phyloP scores from a whole-genome alignment of 2,797 vertebrate species.

The Urocyon cinereoargenteus region DNA sequence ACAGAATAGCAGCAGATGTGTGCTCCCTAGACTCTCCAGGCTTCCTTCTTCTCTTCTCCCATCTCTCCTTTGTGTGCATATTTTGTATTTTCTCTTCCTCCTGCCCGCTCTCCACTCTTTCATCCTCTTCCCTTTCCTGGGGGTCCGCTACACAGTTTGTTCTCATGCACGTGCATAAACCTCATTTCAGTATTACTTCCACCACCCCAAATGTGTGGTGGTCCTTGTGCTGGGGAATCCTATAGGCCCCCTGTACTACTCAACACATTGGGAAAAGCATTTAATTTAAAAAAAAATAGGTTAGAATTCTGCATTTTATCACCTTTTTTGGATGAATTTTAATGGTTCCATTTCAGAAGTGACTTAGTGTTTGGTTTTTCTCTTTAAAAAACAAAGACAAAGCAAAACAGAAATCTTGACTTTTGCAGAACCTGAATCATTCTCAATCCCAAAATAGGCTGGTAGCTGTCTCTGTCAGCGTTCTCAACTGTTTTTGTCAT shows the following conservation, averaged over 20 bases:
- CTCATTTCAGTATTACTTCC: not conserved
- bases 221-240: not conserved
- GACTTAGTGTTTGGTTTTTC: not conserved
- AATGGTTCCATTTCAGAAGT: slow-evolving; percentile 13
- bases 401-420: not conserved
- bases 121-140: not conserved
- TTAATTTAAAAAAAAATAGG: not conserved
- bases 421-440: not conserved
- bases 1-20: not conserved
- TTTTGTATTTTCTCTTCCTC: not conserved
- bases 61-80: no score
- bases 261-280: not conserved
- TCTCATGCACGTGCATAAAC: not conserved
- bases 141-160: not conserved
- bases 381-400: not conserved
- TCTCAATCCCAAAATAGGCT: not conserved
- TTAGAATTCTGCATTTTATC: not conserved
- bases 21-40: no score
- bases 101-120: not conserved
- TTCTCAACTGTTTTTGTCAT: not conserved
- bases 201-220: accelerated
- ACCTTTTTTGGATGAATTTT: not conserved
- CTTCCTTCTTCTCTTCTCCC: not conserved
- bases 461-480: not conserved
- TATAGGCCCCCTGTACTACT: accelerated